Base-by-base conservation (phyloP, 2,888 invertebrate genomes). In the Ophion costatus region DNA sequence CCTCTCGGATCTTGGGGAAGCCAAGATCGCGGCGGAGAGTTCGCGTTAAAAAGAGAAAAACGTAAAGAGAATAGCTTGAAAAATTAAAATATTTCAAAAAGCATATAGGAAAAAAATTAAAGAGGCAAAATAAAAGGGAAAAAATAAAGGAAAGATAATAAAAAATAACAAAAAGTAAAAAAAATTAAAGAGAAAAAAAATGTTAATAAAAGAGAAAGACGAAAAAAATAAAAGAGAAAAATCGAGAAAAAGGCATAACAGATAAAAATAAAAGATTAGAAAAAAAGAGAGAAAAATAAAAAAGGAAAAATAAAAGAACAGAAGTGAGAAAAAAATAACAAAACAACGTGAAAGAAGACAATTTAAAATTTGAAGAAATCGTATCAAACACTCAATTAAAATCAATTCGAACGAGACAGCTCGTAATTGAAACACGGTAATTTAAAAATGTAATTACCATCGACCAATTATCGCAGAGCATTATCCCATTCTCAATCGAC, bases 381-480 rank as follows among this genome's bases (percentile, higher is more conserved):
- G 11, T 45, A 11, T 14, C 14, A 45, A 45, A 45, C 11, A 14
- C 11, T 17, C 57, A 29, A 51, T 42, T 76, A n/a, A 80, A 22
- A 83, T 66, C 73, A 1, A 33, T 61, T 71, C 24, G 51, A 83
- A 56, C 17, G 17, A 38, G 17, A 9, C 10, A 74, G 17, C 22
- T 61, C 29, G 24, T 69, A 83, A 83, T 75, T 74, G 56, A 11
- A 42, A 69, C 56, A 56, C 20, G 33, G 38, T 29, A 51, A 83
- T 80, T 66, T 22, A 6, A 11, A 17, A 61, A 20, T 9, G 0
- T 22, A 33, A 51, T 59, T 29, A 6, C 33, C 75, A 45, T 51
- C 0, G 38, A 42, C 22, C 42, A 70, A 51, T 59, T 56, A 76
- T 80, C 9, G 64, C 33, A 17, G 2, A 20, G 1, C 22, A 67